Evolutionary conservation across 2,888 invertebrate genomes (phyloP), one percentile per base, ranked within the genome.

Genomic region (Agrotis ipsilon): DNA sequence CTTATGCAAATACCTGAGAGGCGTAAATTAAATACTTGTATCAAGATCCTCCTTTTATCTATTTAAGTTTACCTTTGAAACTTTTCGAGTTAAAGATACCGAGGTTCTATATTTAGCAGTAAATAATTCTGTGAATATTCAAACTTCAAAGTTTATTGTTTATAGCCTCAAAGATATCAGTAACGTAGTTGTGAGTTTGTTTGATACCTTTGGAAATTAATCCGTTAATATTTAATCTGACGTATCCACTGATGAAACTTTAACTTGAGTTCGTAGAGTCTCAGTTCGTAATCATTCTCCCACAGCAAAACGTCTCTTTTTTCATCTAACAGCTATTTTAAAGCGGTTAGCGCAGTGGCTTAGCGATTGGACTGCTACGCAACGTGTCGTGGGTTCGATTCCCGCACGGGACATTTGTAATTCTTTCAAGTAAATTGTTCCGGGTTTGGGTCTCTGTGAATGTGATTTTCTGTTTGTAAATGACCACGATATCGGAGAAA

Each of bases 1-100:
- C 82, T 83, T 82, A 89, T 87, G 88, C 81, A 87, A 89, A 88
- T 86, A 73, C 55, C 24, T 63, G 57, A 72, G 70, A 80, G 72
- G 75, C 71, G 74, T 58, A 70, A 78, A 81, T 76, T 84, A 75
- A 85, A 84, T 78, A 82, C 66, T 75, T 78, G 49, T 79, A 80
- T 76, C 62, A 66, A 79, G 75, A 76, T 74, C 66, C 64, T 76
- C 48, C n/a, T 49, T 79, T 72, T 73, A 78, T 75, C 57, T 66
- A 72, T 75, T 49, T 58, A 55, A 64, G 21, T 60, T 78, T 64
- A 55, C 59, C 51, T 75, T 75, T 59, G 43, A 62, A 68, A 63
- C 13, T 58, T 49, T 46, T 13, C n/a, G 63, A 62, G 32, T 64
- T 52, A 59, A 57, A 63, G 62, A 61, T 76, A 63, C 45, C 4